phyloP scores from a whole-genome alignment of 37 sponge, comb jelly and placozoan species.

The Cladorhizidae sp. region DNA sequence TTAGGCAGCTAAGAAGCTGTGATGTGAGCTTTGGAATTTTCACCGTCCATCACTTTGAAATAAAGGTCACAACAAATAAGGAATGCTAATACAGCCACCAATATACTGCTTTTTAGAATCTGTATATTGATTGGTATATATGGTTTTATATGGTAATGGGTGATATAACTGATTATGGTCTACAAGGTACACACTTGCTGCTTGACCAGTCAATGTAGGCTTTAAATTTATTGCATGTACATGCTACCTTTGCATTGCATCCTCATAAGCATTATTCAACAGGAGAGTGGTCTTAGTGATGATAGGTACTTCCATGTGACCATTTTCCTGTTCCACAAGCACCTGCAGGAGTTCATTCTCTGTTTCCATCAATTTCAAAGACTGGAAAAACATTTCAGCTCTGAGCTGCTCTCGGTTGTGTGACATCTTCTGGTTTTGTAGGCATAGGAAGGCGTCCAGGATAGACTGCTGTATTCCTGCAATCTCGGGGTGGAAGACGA shows the following conservation, averaged over 20 bases:
- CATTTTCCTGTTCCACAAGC: slow-evolving; percentile 20
- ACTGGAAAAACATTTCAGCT: slow-evolving; percentile 40
- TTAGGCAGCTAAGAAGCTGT: too few relatives aligned
- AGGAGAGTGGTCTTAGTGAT: slow-evolving; percentile 37
- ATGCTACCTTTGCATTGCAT: slow-evolving; percentile 50
- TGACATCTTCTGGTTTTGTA: slow-evolving; percentile 61
- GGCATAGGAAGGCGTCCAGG: slow-evolving; percentile 52
- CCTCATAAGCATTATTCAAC: slow-evolving; percentile 44
- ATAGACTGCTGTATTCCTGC: slow-evolving; percentile 51
- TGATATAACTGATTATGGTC: too few relatives aligned
- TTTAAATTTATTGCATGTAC: too few relatives aligned
- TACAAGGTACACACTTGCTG: too few relatives aligned
- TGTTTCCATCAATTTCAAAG: slow-evolving; percentile 7
- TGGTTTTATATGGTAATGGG: too few relatives aligned
- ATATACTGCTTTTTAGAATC: too few relatives aligned
- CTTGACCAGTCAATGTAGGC: too few relatives aligned
- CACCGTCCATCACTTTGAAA: too few relatives aligned
- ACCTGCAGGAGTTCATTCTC: slow-evolving; percentile 57
- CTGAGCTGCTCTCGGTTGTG: slow-evolving; percentile 52
- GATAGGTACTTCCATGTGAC: slow-evolving; percentile 30
- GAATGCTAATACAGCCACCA: too few relatives aligned
- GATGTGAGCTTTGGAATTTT: too few relatives aligned
- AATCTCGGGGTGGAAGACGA: slow-evolving; percentile 59
- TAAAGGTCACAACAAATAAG: too few relatives aligned
- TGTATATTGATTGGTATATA: not conserved